Evolutionary conservation across 2,113 vertebrate genomes (phyloP).

Genomic region (Oceanodroma tethys): DNA sequence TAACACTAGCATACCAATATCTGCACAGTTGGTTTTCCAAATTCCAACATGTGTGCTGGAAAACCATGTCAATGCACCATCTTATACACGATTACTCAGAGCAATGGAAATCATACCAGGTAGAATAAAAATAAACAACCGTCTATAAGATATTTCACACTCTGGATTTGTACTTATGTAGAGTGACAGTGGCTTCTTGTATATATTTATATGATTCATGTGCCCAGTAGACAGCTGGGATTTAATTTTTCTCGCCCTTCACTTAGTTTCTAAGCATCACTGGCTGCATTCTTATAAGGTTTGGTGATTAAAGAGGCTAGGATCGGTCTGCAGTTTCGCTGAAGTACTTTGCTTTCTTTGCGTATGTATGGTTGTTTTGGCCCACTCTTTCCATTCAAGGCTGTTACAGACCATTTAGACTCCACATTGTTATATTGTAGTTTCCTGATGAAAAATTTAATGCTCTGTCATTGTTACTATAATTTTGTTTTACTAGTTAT

Average conservation of each 20-base stretch:
- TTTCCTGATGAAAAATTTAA: not conserved
- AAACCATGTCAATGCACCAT: not conserved
- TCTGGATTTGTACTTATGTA: not conserved
- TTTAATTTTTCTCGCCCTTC: not conserved
- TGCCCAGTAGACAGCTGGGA: not conserved
- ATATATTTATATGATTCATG: not conserved
- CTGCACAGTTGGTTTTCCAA: not conserved
- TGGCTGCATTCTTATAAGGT: not conserved
- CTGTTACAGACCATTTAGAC: not conserved
- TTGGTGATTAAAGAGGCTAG: not conserved
- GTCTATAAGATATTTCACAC: not conserved
- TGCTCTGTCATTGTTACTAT: not conserved
- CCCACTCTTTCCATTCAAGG: not conserved
- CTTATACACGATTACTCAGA: not conserved
- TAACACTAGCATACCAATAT: not conserved
- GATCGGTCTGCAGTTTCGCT: not conserved
- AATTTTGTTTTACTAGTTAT: not conserved
- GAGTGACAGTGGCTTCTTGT: not conserved
- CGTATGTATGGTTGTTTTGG: not conserved
- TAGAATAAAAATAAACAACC: not conserved
- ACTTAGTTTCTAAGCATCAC: not conserved
- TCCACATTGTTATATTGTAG: not conserved
- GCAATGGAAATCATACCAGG: not conserved
- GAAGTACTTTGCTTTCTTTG: not conserved
- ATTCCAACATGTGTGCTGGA: not conserved